Percentiles rank a stretch among this genome's conserved stretches.
These are phyloP conservation scores for Haliclona indistincta DNA, from an alignment of 37 sponge, comb jelly and placozoan species.

Conservation along the genomic window DNA sequence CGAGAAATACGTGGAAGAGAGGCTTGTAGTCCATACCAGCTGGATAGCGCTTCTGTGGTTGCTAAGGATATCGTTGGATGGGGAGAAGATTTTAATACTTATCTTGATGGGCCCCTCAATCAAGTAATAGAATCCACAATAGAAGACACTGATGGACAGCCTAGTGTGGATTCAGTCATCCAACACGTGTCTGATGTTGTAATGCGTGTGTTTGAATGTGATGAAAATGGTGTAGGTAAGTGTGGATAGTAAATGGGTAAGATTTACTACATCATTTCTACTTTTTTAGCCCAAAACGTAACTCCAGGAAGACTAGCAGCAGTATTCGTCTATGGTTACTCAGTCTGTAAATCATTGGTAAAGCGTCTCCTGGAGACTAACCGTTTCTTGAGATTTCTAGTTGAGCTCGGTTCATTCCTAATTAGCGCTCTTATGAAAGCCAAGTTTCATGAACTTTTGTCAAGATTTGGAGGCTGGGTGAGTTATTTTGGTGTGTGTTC, in stretches of 20 bases:
- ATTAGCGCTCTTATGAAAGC: background rate
- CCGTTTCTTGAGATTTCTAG: background rate
- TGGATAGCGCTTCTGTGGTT: background rate
- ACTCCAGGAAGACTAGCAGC: slow-evolving; percentile 1
- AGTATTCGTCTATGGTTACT: background rate
- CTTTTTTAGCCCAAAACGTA: background rate
- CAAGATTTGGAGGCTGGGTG: background rate
- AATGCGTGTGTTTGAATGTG: background rate
- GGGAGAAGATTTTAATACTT: background rate
- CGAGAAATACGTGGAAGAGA: background rate
- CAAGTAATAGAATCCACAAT: background rate
- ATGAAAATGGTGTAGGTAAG: background rate
- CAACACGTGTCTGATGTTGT: background rate
- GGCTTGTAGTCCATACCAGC: background rate
- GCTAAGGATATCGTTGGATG: background rate
- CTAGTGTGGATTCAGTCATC: background rate
- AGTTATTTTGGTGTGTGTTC: too few species aligned
- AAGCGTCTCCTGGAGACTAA: background rate
- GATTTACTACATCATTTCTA: background rate
- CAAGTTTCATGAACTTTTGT: background rate
- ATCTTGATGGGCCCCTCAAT: background rate
- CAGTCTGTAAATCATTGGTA: background rate
- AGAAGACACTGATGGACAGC: slow-evolving; percentile 1
- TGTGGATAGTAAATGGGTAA: background rate
- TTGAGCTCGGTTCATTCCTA: background rate